Conservation (phyloP, 1,140 invertebrate species). For the Leptinotarsa undecemlineata region DNA sequence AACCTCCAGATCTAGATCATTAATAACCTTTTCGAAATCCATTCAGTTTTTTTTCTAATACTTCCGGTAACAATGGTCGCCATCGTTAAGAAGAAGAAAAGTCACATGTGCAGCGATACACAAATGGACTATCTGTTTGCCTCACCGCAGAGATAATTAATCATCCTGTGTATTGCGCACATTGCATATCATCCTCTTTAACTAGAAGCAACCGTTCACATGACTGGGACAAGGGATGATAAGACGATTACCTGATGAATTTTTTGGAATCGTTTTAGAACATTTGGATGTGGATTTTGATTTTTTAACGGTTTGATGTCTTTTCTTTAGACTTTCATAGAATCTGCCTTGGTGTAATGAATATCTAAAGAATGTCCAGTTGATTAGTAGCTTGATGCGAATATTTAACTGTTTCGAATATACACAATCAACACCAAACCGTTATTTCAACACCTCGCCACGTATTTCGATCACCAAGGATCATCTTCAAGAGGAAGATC, state of each 20-base stretch:
- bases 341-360: too few species aligned
- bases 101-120: constrained; percentile 31
- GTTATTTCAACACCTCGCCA: too few species aligned
- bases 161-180: constrained; percentile 28
- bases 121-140: constrained; percentile 30
- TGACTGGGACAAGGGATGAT: constrained; percentile 1
- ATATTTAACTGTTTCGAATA: too few species aligned
- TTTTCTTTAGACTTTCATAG: too few species aligned
- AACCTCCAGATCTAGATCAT: constrained; percentile 39
- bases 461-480: too few species aligned
- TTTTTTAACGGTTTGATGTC: not conserved
- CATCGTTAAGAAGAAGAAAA: constrained; percentile 38
- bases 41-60: constrained; percentile 42
- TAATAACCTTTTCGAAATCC: constrained; percentile 42
- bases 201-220: constrained; percentile 34
- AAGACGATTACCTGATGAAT: constrained; percentile 9
- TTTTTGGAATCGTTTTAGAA: not conserved
- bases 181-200: constrained; percentile 43
- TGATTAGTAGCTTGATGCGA: too few species aligned
- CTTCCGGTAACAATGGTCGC: constrained; percentile 44
- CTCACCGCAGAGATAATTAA: constrained; percentile 35
- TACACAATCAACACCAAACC: too few species aligned
- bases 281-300: not conserved
- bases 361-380: too few species aligned
- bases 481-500: too few species aligned